Evolutionary conservation across 2,797 vertebrate species (phyloP), one percentile per base, ranked within the genome.

Genomic region (Poeciliopsis turneri): DNA sequence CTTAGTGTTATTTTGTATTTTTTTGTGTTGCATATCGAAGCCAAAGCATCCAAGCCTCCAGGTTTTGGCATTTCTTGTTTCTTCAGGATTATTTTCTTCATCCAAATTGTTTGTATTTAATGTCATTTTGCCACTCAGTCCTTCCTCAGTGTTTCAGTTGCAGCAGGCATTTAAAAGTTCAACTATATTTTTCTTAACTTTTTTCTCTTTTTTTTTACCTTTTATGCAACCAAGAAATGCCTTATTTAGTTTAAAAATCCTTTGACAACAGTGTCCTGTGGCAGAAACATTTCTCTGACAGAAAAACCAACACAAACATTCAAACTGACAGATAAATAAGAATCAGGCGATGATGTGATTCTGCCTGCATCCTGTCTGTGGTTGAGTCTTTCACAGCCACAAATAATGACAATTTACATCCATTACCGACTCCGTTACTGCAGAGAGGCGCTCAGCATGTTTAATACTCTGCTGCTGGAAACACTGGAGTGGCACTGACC

Each of bases 391-490:
- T n/a, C 55, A 57, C 1, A 57, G 13, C 9, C 55, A 28, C 55
- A 57, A 57, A 25, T 57, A 57, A 57, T 57, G 55, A 57, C 55
- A 57, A 57, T 57, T 57, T 57, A 57, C 55, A 28, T 57, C 55
- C 55, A 57, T 28, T 57, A 57, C n/a, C 12, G n/a, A 57, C 11
- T 57, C 9, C 0, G n/a, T 59, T 30, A 16, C 57, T 59, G 28
- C 57, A 30, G 28, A 1, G 8, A 36, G 7, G 33, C 16, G 7
- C 16, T 36, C 61, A 10, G 61, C 30, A 36, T 36, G 16, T 64
- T 33, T 64, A 36, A 64, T 30, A 33, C 30, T 18, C 33, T 18
- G 61, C 33, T 36, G 30, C 8, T 64, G 16, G 16, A 20, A 5
- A 33, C 30, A 4, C 16, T 36, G 30, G 7, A 20, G 30, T 16